Percentiles rank a stretch among this genome's conserved stretches.
These are phyloP conservation scores for Holothuria glaberrima DNA, from an alignment of 35 echinoderm and acorn worm species.

Conservation along the genomic window DNA sequence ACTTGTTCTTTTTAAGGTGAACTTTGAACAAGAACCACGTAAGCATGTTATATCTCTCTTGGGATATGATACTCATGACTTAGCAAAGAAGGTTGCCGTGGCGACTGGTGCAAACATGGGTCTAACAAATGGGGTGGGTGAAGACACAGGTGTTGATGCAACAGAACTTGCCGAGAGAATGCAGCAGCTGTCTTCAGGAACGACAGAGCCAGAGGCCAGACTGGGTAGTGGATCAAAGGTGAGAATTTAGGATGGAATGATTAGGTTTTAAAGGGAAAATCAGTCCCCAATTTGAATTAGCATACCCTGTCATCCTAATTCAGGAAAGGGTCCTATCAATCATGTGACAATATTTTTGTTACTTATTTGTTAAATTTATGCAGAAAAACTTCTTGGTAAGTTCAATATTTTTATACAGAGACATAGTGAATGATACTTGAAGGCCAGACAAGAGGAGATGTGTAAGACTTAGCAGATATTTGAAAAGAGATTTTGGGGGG, in stretches of 20 bases:
- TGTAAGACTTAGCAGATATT: too few species aligned
- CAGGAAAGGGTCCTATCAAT: too few species aligned
- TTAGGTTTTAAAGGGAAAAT: not conserved
- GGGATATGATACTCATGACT: conserved; percentile 84
- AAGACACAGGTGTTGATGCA: conserved; percentile 74
- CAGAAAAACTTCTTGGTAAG: too few species aligned
- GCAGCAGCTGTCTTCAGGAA: conserved; percentile 71
- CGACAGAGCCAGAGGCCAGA: conserved; percentile 68
- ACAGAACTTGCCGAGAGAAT: conserved; percentile 89
- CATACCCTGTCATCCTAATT: too few species aligned
- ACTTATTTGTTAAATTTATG: too few species aligned
- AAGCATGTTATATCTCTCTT: conserved; percentile 82
- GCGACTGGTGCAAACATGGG: conserved; percentile 75
- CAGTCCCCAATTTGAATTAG: too few species aligned
- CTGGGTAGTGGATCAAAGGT: conserved; percentile 97
- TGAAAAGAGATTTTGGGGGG: too few species aligned
- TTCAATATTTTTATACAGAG: too few species aligned
- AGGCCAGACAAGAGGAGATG: too few species aligned
- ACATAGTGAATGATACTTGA: too few species aligned
- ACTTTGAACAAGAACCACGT: conserved; percentile 95
- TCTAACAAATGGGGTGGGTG: conserved; percentile 80
- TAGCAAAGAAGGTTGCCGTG: conserved; percentile 76
- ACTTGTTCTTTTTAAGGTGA: conserved; percentile 59
- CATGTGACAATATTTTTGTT: too few species aligned
- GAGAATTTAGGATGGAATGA: not conserved